Percentiles rank a stretch among this genome's conserved stretches.
phyloP scores from a whole-genome alignment of 2,888 invertebrate species.

The Lepidonotus clava region DNA sequence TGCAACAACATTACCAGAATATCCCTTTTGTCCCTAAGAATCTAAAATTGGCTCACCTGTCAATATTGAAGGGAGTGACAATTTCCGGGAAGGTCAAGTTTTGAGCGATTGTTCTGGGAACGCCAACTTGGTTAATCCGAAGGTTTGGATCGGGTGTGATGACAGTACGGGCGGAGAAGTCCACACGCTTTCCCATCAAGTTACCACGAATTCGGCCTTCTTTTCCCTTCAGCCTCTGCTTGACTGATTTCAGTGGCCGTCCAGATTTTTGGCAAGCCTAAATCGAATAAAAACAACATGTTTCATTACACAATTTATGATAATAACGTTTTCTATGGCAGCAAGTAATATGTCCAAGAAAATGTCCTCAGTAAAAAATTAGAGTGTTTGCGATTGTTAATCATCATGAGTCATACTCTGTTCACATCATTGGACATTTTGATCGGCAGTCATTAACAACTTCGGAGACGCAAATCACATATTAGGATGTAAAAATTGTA shows the following conservation, averaged over 20 bases:
- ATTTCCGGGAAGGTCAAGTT: conserved; percentile 99
- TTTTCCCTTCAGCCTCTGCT: conserved; percentile 96
- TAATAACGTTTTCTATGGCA: no score
- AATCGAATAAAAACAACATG: not conserved
- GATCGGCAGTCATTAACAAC: no score
- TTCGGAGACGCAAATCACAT: no score
- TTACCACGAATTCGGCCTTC: conserved; percentile 99
- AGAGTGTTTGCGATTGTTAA: not conserved
- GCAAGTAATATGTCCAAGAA: no score
- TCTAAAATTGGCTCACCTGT: no score
- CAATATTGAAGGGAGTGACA: conserved; percentile 99
- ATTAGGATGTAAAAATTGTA: no score
- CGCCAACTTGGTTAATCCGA: conserved; percentile 98
- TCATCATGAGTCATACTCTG: not conserved
- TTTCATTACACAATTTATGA: no score
- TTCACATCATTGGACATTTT: not conserved
- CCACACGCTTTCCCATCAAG: conserved; percentile 99
- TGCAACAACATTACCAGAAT: not conserved
- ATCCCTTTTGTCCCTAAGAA: no score
- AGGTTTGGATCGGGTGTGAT: conserved; percentile 83
- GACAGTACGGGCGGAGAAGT: conserved; percentile 99
- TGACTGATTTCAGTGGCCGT: conserved; percentile 97
- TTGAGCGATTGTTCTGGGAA: conserved; percentile 98
- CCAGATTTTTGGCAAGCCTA: conserved; percentile 99
- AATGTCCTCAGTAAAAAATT: not conserved